Evolutionary conservation across 2,797 vertebrate genomes (phyloP).

Genomic region (Eulemur mongoz): DNA sequence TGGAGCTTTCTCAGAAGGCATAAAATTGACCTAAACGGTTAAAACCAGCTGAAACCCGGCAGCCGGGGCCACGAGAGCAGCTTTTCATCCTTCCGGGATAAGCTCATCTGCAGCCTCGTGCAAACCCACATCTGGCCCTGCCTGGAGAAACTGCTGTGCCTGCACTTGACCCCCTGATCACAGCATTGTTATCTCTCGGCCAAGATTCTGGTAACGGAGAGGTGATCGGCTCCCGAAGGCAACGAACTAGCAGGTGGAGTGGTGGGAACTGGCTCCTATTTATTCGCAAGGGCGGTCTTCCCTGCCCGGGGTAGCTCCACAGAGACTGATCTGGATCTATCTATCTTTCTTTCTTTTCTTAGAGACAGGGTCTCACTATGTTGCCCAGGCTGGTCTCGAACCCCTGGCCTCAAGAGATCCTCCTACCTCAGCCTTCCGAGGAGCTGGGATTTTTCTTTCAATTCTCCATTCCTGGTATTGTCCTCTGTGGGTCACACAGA

Average conservation of each 20-base stretch:
- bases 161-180: background rate
- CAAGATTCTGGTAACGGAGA: background rate
- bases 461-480: background rate
- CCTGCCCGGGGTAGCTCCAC: background rate
- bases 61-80: background rate
- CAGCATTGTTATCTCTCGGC: background rate
- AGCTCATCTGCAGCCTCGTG: background rate
- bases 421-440: background rate
- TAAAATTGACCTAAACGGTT: conserved; percentile 65
- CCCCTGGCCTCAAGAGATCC: background rate
- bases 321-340: background rate
- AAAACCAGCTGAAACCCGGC: conserved; percentile 7
- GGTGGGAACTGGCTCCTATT: background rate
- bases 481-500: background rate
- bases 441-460: background rate
- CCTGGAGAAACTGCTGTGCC: background rate
- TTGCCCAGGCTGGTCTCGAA: background rate
- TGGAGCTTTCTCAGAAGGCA: conserved; percentile 66
- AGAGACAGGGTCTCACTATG: background rate
- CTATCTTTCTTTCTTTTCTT: background rate
- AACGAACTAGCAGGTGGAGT: background rate
- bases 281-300: background rate
- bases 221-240: background rate
- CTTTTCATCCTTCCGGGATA: background rate
- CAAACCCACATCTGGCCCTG: background rate